These are phyloP conservation scores for Metopolophium dirhodum DNA, from an alignment of 1,140 invertebrate species.

Conservation along the genomic window DNA sequence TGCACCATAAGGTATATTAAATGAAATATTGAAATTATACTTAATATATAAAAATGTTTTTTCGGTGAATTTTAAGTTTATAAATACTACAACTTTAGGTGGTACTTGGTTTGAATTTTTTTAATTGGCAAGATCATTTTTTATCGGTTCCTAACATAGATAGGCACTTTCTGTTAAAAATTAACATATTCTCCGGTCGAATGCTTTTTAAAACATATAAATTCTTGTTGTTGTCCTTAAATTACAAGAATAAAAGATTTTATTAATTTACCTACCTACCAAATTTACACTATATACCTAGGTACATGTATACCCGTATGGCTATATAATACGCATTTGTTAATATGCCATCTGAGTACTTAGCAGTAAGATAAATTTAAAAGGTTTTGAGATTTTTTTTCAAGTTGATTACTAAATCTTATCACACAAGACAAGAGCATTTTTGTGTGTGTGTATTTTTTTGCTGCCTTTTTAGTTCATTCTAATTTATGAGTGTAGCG, in stretches of 20 bases:
- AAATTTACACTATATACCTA: not conserved
- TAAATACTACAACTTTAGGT: too few species aligned
- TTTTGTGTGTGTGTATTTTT: not conserved
- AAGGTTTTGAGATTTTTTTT: not conserved
- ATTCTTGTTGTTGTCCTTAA: not conserved
- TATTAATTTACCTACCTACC: not conserved
- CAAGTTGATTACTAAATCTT: not conserved
- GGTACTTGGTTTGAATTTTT: not conserved
- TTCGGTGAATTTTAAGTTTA: too few species aligned
- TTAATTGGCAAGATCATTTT: not conserved
- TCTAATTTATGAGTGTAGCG: not conserved
- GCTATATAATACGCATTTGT: not conserved
- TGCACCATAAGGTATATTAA: too few species aligned
- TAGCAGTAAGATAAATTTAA: not conserved
- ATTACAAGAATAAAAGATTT: not conserved
- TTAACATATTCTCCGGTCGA: not conserved
- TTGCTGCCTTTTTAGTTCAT: not conserved
- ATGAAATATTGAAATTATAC: too few species aligned
- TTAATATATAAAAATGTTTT: too few species aligned
- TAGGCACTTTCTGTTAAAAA: not conserved
- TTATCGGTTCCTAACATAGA: not conserved
- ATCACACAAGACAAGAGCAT: not conserved
- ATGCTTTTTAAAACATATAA: too few species aligned
- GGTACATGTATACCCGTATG: not conserved
- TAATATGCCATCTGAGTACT: not conserved